These are phyloP conservation scores for Protonibea diacanthus DNA, from an alignment of 2,797 vertebrate species.

Conservation along the genomic window DNA sequence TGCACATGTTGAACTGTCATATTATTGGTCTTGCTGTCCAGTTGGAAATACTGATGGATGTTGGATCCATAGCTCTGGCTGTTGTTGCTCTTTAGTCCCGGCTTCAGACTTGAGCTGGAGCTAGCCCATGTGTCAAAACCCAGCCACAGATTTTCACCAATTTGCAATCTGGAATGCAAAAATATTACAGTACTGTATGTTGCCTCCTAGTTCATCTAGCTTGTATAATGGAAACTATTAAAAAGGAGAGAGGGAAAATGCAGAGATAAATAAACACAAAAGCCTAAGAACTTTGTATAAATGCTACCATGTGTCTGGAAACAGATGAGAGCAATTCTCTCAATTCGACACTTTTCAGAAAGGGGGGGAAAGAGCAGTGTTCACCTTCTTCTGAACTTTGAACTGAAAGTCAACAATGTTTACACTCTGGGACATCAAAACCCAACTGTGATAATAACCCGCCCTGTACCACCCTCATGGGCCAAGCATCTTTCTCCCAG, in stretches of 20 bases:
- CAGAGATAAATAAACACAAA: constrained; percentile 79
- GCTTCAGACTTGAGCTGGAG: constrained; percentile 7
- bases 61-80: constrained; percentile 3
- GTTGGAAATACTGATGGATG: constrained; percentile 22
- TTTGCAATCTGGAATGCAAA: constrained; percentile 22
- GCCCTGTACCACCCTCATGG: constrained; percentile 10
- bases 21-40: neutral
- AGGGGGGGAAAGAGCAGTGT: constrained; percentile 12
- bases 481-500: neutral
- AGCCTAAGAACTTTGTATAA: constrained; percentile 74
- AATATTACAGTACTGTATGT: constrained; percentile 14
- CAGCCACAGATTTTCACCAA: constrained; percentile 9
- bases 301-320: constrained; percentile 81
- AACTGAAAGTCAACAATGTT: constrained; percentile 46
- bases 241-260: constrained; percentile 63
- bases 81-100: neutral
- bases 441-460: constrained; percentile 39
- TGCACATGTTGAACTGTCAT: constrained; percentile 6
- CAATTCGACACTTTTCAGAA: constrained; percentile 61
- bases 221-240: constrained; percentile 80
- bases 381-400: constrained; percentile 73
- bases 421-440: constrained; percentile 40
- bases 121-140: constrained; percentile 32
- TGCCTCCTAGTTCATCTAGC: constrained; percentile 52
- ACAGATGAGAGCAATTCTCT: constrained; percentile 74